Conservation (phyloP, 2,888 invertebrate species). For the Dioctria linearis region DNA sequence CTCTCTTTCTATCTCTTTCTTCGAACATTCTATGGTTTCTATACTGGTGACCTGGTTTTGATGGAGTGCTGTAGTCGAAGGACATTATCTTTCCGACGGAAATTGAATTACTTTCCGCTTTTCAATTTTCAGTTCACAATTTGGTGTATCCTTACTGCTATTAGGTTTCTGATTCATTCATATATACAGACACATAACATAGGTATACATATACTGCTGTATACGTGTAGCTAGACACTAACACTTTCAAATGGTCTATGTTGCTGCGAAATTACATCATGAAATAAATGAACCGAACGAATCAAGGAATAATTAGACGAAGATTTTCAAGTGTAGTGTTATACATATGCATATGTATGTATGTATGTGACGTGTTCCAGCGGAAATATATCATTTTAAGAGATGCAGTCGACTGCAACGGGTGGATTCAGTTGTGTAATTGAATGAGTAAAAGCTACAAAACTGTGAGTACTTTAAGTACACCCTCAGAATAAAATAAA, state of each 20-base stretch:
- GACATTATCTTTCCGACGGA: background rate
- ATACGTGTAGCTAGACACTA: too few relatives aligned
- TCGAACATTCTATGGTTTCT: background rate
- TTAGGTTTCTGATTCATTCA: too few relatives aligned
- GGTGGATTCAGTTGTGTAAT: background rate
- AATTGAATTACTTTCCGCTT: conserved; percentile 6
- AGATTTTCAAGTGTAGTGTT: too few relatives aligned
- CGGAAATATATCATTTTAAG: too few relatives aligned
- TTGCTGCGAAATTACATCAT: background rate
- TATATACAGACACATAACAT: too few relatives aligned
- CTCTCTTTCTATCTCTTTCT: background rate
- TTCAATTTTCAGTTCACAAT: background rate
- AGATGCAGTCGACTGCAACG: background rate
- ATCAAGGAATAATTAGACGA: background rate
- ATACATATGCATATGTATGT: too few relatives aligned
- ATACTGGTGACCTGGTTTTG: background rate
- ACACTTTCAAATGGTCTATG: too few relatives aligned
- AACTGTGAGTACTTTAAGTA: background rate
- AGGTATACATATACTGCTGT: too few relatives aligned
- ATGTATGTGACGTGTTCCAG: too few relatives aligned
- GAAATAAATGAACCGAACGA: background rate
- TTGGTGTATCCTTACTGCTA: background rate
- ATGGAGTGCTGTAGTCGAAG: background rate
- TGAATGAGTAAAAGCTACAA: background rate
- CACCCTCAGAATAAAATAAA: background rate